Evolutionary conservation across 1,140 invertebrate species (phyloP), one percentile per base, ranked within the genome.

Genomic region (Brachionus sp.): DNA sequence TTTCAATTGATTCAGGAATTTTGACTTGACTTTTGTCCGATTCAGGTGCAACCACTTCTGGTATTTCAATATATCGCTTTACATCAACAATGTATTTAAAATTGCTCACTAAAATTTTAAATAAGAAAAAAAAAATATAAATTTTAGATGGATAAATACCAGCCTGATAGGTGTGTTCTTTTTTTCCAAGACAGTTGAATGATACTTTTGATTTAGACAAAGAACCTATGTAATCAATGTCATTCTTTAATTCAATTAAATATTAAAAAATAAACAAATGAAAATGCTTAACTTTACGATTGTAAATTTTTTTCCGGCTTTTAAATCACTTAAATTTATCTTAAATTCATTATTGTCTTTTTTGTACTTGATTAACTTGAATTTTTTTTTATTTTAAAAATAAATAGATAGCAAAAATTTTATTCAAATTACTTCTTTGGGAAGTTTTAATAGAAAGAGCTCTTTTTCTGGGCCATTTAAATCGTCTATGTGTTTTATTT

Each of bases 341-440:
- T 80, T 80, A 10, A 80, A 66, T 7, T 80, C 35, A 3, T 29
- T 23, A 19, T 75, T 39, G 23, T 75, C 50, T 80, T 57, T 57
- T 80, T 57, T n/a, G 9, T 66, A 62, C 57, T 66, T 62, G 5
- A 57, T 62, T 42, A 66, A 62, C 50, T 66, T 53, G 29, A n/a
- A n/a, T n/a, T n/a, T n/a, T n/a, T 29, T 29, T 29, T 29, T 29
- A 2, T 29, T 29, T 29, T 3, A 29, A 37, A 66, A 35, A 57
- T 42, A 42, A 62, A n/a, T 23, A 12, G 10, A 57, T 3, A 16
- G 33, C 12, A 12, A 53, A 78, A 1, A 78, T 29, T 25, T 12
- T 29, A 37, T 50, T 78, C 13, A 46, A 44, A n/a, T 78, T 66
- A 80, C 77, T 37, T 80, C 77, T 80, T 80, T 80, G 3, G 77